Evolutionary conservation across 2,888 invertebrate species (phyloP).

Genomic region (Cepaea hortensis): DNA sequence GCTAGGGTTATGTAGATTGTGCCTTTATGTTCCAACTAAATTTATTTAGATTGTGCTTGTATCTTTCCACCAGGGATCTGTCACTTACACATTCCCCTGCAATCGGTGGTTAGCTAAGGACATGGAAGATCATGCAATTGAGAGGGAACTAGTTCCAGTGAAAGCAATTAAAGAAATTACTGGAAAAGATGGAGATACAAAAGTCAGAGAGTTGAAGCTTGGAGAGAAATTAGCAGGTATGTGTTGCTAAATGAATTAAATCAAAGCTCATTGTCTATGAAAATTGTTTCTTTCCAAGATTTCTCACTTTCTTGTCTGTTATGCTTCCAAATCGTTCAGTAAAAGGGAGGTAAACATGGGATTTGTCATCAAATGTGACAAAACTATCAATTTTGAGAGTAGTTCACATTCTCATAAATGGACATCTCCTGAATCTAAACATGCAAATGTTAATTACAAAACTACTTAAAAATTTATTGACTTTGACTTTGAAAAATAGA

Average conservation of each 20-base stretch:
- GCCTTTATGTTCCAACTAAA: no score
- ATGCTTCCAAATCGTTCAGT: no score
- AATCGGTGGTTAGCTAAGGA: slow-evolving; percentile 75
- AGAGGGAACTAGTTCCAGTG: slow-evolving; percentile 73
- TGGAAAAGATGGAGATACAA: slow-evolving; percentile 70
- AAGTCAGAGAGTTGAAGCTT: slow-evolving; percentile 66
- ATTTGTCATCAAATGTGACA: no score
- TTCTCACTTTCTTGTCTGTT: no score
- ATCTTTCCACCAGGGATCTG: slow-evolving; percentile 52
- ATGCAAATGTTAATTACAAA: no score
- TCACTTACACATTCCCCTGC: slow-evolving; percentile 75
- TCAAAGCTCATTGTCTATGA: not conserved
- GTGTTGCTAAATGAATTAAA: not conserved
- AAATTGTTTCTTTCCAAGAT: not conserved
- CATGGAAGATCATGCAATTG: slow-evolving; percentile 75
- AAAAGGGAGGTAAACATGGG: no score
- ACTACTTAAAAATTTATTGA: no score
- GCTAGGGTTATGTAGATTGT: no score
- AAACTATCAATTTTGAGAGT: no score
- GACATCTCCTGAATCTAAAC: no score
- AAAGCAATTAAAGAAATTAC: slow-evolving; percentile 72
- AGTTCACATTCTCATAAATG: no score
- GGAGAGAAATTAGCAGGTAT: slow-evolving; percentile 68
- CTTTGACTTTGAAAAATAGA: no score
- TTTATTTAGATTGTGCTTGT: not conserved